phyloP scores from a whole-genome alignment of 2,113 vertebrate genomes.

The Callorhinus ursinus region DNA sequence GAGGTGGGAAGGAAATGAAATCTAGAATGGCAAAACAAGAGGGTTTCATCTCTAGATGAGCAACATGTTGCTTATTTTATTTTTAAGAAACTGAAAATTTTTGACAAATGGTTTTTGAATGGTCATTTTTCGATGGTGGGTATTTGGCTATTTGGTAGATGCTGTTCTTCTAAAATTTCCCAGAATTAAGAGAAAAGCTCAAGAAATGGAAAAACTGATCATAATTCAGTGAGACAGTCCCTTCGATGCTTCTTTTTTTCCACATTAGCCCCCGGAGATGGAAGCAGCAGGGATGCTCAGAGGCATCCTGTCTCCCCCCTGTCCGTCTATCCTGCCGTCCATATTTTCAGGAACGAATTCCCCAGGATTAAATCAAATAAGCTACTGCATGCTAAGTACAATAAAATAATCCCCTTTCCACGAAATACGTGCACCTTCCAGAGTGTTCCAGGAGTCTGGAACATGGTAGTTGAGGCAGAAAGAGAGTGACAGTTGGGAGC shows the following conservation, averaged over 20 bases:
- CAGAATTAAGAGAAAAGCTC: background rate
- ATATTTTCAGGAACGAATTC: background rate
- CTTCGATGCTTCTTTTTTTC: background rate
- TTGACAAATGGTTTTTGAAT: background rate
- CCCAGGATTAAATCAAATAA: background rate
- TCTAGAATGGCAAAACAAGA: background rate
- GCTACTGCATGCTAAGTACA: background rate
- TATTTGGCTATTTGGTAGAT: background rate
- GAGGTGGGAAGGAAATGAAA: background rate
- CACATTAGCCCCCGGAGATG: background rate
- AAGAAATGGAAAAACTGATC: background rate
- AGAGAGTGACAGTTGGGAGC: background rate
- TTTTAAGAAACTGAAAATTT: constrained; percentile 15
- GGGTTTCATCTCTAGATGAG: background rate
- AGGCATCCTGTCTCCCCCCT: background rate
- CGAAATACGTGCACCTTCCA: background rate
- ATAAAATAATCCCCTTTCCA: background rate
- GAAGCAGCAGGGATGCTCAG: background rate
- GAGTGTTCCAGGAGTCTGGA: background rate
- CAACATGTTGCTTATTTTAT: background rate
- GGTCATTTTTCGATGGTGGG: background rate
- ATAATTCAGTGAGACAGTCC: background rate
- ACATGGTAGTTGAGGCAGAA: background rate
- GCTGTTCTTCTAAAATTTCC: background rate
- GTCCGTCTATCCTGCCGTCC: background rate